Percentiles rank a stretch among this genome's conserved stretches.
Conservation (phyloP, 2,797 vertebrate genomes). For the Sebastes diploproa region DNA sequence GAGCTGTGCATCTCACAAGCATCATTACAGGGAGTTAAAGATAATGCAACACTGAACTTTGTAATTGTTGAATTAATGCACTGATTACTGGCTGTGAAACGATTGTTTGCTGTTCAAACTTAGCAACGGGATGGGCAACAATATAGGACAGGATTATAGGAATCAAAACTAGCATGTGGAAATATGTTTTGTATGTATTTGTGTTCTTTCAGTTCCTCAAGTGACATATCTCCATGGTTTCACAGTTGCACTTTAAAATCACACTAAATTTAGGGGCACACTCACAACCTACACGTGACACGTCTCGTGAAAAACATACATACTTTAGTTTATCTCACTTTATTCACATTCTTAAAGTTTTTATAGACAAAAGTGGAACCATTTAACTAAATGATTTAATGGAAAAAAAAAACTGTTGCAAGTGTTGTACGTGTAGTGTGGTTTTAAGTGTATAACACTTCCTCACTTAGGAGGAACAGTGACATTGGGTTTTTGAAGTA, state of each 20-base stretch:
- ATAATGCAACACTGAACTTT: not conserved
- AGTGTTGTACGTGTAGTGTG: not conserved
- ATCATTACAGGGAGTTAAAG: not conserved
- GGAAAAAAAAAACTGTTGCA: no score
- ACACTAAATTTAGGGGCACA: not conserved
- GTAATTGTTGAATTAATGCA: not conserved
- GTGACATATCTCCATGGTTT: conserved; percentile 8
- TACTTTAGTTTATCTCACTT: not conserved
- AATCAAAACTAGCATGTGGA: conserved; percentile 38
- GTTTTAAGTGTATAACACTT: no score
- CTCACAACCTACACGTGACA: not conserved
- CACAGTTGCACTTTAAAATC: not conserved
- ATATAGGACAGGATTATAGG: not conserved
- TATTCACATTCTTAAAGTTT: not conserved
- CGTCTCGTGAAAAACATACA: not conserved
- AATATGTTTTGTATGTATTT: not conserved
- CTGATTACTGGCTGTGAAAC: not conserved
- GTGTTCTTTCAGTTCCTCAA: conserved; percentile 51
- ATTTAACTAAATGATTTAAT: not conserved
- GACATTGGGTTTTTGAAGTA: not conserved
- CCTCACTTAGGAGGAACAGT: not conserved
- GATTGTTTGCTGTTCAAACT: not conserved
- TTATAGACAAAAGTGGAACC: not conserved
- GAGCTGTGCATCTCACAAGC: not conserved
- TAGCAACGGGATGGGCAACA: not conserved